Conservation (phyloP, 30 jellyfish, hydroid and myxozoan genomes). For the Sanderia malayensis region DNA sequence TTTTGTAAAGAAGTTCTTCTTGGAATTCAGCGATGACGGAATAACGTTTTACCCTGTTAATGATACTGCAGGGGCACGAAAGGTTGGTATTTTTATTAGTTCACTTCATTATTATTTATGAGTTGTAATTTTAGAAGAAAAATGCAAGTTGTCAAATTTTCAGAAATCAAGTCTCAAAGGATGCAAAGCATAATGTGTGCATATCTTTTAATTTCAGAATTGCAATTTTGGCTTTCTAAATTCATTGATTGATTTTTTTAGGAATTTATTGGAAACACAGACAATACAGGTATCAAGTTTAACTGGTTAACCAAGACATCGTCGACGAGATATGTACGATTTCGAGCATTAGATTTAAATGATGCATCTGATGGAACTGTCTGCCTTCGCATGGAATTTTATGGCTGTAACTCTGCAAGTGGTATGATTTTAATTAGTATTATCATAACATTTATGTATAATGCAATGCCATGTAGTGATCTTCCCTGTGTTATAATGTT, state of each 20-base stretch:
- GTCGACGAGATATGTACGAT: slow-evolving; percentile 20
- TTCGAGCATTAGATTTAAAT: slow-evolving; percentile 6
- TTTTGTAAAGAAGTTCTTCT: slow-evolving; percentile 7
- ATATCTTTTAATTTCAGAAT: too few species aligned
- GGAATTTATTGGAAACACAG: slow-evolving; percentile 24
- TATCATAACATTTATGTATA: too few species aligned
- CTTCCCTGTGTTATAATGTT: neutral
- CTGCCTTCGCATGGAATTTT: slow-evolving; percentile 21
- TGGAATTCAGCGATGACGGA: slow-evolving; percentile 13
- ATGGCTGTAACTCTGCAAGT: slow-evolving; percentile 12
- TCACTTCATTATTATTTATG: neutral
- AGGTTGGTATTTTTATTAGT: neutral
- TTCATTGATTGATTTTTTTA: too few species aligned
- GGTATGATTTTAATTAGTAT: too few species aligned
- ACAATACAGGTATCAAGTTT: slow-evolving; percentile 7
- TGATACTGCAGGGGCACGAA: slow-evolving; percentile 12
- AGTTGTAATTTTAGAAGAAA: too few species aligned
- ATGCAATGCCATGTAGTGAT: neutral
- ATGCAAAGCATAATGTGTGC: too few species aligned
- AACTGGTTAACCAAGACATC: slow-evolving; percentile 3
- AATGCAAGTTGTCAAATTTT: too few species aligned
- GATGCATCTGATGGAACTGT: slow-evolving; percentile 20
- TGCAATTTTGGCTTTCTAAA: too few species aligned
- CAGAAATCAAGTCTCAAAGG: too few species aligned
- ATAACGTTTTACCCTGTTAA: neutral